A percentile compares a stretch with the other conserved stretches of the same genome.
phyloP scores from a whole-genome alignment of 2,888 invertebrate genomes.

The Ormyrus rosae region DNA sequence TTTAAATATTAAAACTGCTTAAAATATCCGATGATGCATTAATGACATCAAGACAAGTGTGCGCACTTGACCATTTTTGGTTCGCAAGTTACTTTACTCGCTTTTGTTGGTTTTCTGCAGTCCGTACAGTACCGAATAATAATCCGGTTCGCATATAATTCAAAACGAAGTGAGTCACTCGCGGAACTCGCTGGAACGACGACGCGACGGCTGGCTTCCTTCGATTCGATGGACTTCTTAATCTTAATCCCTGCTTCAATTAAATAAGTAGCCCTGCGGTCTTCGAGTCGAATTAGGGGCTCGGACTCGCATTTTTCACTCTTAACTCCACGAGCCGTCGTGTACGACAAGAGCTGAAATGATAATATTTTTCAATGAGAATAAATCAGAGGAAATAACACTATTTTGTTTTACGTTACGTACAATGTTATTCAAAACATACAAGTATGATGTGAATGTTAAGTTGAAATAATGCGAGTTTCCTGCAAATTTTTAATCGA shows the following conservation, averaged over 20 bases:
- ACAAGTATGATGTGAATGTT: too few relatives aligned
- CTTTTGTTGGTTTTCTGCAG: conserved; percentile 19
- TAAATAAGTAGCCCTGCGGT: conserved; percentile 39
- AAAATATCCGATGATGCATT: too few relatives aligned
- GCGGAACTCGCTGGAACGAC: neutral
- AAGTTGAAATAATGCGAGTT: too few relatives aligned
- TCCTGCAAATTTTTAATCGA: too few relatives aligned
- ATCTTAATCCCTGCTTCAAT: conserved; percentile 47
- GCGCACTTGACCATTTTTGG: conserved; percentile 20
- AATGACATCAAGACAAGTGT: too few relatives aligned
- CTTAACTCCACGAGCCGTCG: neutral
- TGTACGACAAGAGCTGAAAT: neutral
- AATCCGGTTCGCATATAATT: neutral
- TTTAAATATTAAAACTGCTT: too few relatives aligned
- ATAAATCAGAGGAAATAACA: neutral
- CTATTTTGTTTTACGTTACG: neutral
- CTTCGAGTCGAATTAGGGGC: conserved; percentile 39
- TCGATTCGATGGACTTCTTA: conserved; percentile 42
- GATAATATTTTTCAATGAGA: neutral
- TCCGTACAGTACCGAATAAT: neutral
- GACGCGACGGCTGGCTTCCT: conserved; percentile 42
- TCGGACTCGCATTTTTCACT: conserved; percentile 22
- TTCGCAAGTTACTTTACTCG: neutral
- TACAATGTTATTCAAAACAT: too few relatives aligned
- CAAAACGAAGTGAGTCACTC: conserved; percentile 37